Evolutionary conservation across 1,140 invertebrate genomes (phyloP), one percentile per base, ranked within the genome.

Genomic region (Leguminivora glycinivorella): DNA sequence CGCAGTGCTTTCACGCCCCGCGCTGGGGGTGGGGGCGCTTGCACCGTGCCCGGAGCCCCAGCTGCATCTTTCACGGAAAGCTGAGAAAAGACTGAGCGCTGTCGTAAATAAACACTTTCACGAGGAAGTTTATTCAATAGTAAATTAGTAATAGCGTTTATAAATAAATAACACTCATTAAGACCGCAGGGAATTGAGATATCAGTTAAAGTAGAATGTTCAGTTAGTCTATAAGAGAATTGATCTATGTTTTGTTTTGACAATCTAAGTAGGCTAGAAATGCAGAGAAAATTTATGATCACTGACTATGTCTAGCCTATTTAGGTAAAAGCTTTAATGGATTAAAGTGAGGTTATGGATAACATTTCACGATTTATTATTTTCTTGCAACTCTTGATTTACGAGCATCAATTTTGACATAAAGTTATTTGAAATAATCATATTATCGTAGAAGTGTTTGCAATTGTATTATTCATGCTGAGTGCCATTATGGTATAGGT

Each of bases 1-100:
- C 82, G 80, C 83, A 68, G 83, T 89, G 89, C 88, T 90, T 90
- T 91, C 89, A 90, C 89, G 85, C 83, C 84, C 84, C 83, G 78
- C 77, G 79, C 77, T 68, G 81, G 83, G 83, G 81, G 83, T 85
- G 87, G 85, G 78, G 34, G 47, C 68, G 76, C 75, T 6, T 14
- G 63, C 67, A 22, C 47, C 47, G 47, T n/a, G 47, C 7, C 47
- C 47, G 47, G 29, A 69, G 43, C 38, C 14, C 34, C 14, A 34
- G 72, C 71, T 70, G 67, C 43, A 56, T 71, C 74, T 72, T 74
- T 74, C 71, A 79, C 76, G 84, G 86, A 87, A 91, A 90, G 87
- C 88, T 86, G 79, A 77, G 82, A 79, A 82, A 87, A 85, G 72
- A 81, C 73, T 60, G 34, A 38, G 40, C 38, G 40, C 52, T 66